Base-by-base conservation (phyloP, 2,888 invertebrate species). In the Agrenia bidenticulata region DNA sequence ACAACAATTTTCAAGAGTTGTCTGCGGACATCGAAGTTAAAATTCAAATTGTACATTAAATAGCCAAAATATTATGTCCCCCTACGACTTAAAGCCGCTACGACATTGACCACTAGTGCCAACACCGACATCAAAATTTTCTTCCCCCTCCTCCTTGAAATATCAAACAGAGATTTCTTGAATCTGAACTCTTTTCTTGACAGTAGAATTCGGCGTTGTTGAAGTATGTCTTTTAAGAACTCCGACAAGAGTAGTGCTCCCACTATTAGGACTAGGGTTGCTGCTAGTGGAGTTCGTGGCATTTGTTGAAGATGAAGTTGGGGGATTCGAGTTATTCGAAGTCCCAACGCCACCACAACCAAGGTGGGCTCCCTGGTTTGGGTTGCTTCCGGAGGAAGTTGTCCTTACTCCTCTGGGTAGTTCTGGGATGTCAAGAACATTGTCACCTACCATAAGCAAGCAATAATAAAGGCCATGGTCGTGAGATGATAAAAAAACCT, bases 181-280 rank as follows among this genome's bases (percentile, higher is more conserved):
- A 80, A 93, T 93, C 83, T 92, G 92, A 77, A 93, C 92, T 80
- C 92, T 86, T 81, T 92, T 92, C 82, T 92, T 92, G 75, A 88
- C 83, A 26, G 87, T 86, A 41, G 73, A 72, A 45, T 68, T 72
- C 15, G 73, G 69, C 19, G 73, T 70, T n/a, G 71, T 67, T 54
- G 70, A 49, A 26, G 64, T 69, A 42, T 74, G 73, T 63, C 76
- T 65, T 82, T 83, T 63, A 80, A 79, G 76, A 65, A 79, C 76
- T 70, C 77, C 75, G 77, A 77, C 73, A 32, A 71, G 71, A 9
- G 70, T 70, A 24, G 73, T 71, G 37, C 80, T 80, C 61, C 75
- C 68, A 67, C 73, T 72, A 75, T 78, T 76, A 61, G 72, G 65
- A 67, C 77, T 73, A 49, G 76, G 74, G 71, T 74, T 77, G 70